phyloP scores from a whole-genome alignment of 2,113 vertebrate genomes.

The Leptocoma aspasia region DNA sequence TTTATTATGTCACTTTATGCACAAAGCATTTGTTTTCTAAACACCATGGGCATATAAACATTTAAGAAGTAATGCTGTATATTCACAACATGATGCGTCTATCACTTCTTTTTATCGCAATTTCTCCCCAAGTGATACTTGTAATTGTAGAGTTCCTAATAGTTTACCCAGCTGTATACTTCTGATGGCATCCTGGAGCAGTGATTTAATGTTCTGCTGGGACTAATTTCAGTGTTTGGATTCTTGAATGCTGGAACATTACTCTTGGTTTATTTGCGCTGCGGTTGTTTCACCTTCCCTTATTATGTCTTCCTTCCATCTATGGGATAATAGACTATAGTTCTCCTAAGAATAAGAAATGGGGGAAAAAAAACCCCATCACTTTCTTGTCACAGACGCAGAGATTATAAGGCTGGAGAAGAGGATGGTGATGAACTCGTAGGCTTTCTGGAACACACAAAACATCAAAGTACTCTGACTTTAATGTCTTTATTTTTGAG shows the following conservation, averaged over 20 bases:
- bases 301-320: neutral
- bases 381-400: constrained; percentile 12
- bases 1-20: constrained; percentile 60
- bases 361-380: fast-evolving
- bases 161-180: constrained; percentile 16
- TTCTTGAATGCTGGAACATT: neutral
- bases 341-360: neutral
- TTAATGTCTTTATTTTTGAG: neutral
- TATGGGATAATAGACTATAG: neutral
- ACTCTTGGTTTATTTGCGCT: constrained; percentile 7
- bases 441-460: neutral
- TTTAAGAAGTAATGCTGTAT: constrained; percentile 53
- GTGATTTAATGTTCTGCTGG: constrained; percentile 6
- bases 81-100: constrained; percentile 50
- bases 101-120: constrained; percentile 47
- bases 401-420: neutral
- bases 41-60: constrained; percentile 59
- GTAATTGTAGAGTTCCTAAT: constrained; percentile 30
- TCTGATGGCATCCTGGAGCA: constrained; percentile 8
- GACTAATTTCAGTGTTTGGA: neutral
- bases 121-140: constrained; percentile 57
- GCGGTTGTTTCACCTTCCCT: constrained; percentile 31
- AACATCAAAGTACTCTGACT: neutral
- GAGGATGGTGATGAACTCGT: neutral
- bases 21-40: constrained; percentile 64